A percentile compares a stretch with the other conserved stretches of the same genome.
phyloP scores from a whole-genome alignment of 1,140 invertebrate genomes.

The Rhynchophorus ferrugineus region DNA sequence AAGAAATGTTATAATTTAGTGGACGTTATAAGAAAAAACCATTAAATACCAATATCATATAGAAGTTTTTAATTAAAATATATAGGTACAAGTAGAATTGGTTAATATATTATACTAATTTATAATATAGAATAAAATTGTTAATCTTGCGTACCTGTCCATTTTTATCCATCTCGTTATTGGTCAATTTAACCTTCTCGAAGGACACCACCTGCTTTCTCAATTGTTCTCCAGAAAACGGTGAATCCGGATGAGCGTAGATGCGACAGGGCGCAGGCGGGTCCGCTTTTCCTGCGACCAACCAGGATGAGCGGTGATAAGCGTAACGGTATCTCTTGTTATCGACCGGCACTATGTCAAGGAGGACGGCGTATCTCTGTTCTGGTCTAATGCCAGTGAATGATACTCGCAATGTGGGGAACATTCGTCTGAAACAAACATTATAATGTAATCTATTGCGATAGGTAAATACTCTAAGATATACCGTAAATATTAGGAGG shows the following conservation, averaged over 20 bases:
- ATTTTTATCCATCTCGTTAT: conserved; percentile 98
- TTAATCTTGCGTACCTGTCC: conserved; percentile 92
- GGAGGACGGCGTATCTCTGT: conserved; percentile 77
- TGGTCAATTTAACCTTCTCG: conserved; percentile 99
- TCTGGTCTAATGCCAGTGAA: conserved; percentile 65
- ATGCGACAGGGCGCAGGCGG: conserved; percentile 87
- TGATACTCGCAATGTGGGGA: conserved; percentile 89
- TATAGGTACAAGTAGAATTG: no score
- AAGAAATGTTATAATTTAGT: no score
- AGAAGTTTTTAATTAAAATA: no score
- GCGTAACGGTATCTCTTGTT: conserved; percentile 97
- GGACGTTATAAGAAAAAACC: no score
- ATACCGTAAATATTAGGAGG: no score
- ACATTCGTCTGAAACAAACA: conserved; percentile 83
- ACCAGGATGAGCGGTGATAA: conserved; percentile 97
- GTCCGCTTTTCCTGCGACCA: conserved; percentile 97
- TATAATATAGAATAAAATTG: no score
- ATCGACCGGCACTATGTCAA: conserved; percentile 96
- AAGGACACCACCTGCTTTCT: conserved; percentile 96
- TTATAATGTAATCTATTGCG: no score
- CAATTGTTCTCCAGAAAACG: conserved; percentile 92
- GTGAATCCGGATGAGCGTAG: conserved; percentile 96
- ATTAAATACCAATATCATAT: no score
- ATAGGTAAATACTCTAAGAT: no score
- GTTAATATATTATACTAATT: no score